phyloP scores from a whole-genome alignment of 2,797 vertebrate species.

The Lepilemur septentrionalis region DNA sequence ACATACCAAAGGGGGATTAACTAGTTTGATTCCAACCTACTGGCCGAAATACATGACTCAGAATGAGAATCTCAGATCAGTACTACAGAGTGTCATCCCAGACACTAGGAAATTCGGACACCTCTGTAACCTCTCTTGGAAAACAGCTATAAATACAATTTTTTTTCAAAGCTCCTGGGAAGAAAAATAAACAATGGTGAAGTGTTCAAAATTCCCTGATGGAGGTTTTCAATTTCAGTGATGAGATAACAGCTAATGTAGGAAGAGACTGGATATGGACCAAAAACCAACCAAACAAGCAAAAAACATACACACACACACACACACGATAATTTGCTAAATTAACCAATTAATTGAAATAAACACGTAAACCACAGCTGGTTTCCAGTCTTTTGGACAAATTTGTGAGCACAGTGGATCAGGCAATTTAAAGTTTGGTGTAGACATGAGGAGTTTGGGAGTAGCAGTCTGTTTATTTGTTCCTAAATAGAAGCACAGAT shows the following conservation, averaged over 20 bases:
- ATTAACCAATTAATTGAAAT: conserved; percentile 1
- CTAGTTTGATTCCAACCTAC: conserved; percentile 56
- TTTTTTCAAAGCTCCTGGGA: conserved; percentile 48
- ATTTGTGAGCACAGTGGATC: background rate
- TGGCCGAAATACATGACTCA: conserved; percentile 52
- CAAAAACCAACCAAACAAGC: background rate
- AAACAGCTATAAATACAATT: background rate
- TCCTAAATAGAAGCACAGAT: conserved; percentile 67
- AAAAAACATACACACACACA: background rate
- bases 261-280: background rate
- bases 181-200: conserved; percentile 57
- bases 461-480: conserved; percentile 53
- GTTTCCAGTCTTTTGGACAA: background rate
- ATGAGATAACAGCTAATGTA: background rate
- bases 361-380: conserved; percentile 3
- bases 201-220: conserved; percentile 30
- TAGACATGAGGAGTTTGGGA: conserved; percentile 36
- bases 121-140: conserved; percentile 40
- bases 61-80: conserved; percentile 69
- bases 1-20: conserved; percentile 64
- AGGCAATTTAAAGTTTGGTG: conserved; percentile 1
- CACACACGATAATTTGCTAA: background rate
- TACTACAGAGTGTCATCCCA: background rate
- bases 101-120: conserved; percentile 22
- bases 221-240: conserved; percentile 35